These are phyloP conservation scores for Hartigia nigra DNA, from an alignment of 2,888 invertebrate genomes.

Conservation along the genomic window DNA sequence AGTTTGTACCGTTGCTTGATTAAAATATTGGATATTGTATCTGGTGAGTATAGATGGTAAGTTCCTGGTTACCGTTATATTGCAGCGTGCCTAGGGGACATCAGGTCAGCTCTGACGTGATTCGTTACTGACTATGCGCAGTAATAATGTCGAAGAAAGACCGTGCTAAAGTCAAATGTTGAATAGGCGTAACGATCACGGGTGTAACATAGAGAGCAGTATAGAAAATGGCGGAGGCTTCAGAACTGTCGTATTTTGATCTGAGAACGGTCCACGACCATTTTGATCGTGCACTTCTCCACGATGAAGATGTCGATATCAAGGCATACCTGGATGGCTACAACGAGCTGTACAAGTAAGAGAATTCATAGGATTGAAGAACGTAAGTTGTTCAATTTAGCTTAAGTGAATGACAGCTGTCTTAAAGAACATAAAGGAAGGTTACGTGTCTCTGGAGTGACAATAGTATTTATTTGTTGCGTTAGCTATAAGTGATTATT, in stretches of 20 bases:
- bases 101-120: neutral
- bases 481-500: neutral
- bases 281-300: slow-evolving; percentile 75
- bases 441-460: neutral
- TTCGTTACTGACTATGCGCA: no score
- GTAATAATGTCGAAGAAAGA: no score
- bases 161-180: neutral
- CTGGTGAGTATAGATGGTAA: neutral
- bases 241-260: slow-evolving; percentile 66
- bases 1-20: neutral
- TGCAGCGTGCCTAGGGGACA: neutral
- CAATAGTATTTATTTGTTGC: neutral
- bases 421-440: neutral
- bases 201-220: neutral
- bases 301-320: slow-evolving; percentile 79
- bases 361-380: slow-evolving; percentile 1
- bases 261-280: slow-evolving; percentile 72
- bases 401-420: neutral
- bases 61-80: neutral
- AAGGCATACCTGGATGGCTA: slow-evolving; percentile 82
- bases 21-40: neutral
- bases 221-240: slow-evolving; percentile 55
- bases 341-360: slow-evolving; percentile 86
- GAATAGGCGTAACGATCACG: neutral
- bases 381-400: neutral